phyloP scores from a whole-genome alignment of 1,140 invertebrate genomes.

The Drosophila elegans region DNA sequence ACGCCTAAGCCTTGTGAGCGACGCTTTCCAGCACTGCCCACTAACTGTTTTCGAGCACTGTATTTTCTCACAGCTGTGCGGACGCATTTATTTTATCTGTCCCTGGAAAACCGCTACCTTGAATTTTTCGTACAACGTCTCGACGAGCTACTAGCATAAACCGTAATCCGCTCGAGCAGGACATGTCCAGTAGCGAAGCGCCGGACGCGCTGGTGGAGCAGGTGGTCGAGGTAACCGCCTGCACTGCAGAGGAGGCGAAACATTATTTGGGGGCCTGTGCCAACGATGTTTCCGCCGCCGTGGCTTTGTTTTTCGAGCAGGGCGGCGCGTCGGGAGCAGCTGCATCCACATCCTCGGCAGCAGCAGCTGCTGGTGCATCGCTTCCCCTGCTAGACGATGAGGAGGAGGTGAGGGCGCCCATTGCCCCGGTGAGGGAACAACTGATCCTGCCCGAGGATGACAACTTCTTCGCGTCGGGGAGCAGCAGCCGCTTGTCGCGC shows the following conservation, averaged over 20 bases:
- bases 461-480: conserved; percentile 76
- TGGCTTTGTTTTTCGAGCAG: conserved; percentile 77
- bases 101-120: conserved; percentile 31
- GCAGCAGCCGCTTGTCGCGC: conserved; percentile 46
- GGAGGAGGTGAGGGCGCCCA: conserved; percentile 80
- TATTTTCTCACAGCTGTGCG: conserved; percentile 37
- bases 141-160: background rate
- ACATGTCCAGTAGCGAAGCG: conserved; percentile 61
- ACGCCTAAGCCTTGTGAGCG: too few relatives aligned
- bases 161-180: conserved; percentile 9
- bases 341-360: conserved; percentile 18
- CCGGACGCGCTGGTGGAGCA: conserved; percentile 64
- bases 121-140: conserved; percentile 7
- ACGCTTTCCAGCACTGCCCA: too few relatives aligned
- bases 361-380: conserved; percentile 16
- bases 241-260: conserved; percentile 68
- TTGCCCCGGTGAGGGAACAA: conserved; percentile 79
- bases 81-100: conserved; percentile 39
- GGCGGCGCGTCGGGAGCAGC: conserved; percentile 28
- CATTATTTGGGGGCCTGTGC: conserved; percentile 74
- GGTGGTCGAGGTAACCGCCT: conserved; percentile 75
- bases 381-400: conserved; percentile 49
- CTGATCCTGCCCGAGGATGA: conserved; percentile 81
- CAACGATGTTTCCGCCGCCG: conserved; percentile 78
- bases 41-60: background rate